These are phyloP conservation scores for Columbina picui DNA, from an alignment of 2,113 vertebrate genomes.

Conservation along the genomic window DNA sequence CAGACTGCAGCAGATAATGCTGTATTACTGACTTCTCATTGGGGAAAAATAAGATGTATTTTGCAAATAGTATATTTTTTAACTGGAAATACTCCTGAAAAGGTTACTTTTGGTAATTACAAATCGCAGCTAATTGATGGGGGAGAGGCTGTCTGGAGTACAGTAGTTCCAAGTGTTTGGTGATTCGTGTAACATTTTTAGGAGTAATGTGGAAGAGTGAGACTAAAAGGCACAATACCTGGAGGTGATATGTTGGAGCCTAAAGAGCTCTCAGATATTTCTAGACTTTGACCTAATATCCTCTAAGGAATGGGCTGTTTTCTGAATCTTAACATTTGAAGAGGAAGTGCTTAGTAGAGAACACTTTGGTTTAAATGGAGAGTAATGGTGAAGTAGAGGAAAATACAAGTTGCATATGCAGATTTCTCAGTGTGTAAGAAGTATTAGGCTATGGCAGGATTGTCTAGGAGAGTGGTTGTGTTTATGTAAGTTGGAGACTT, in stretches of 20 bases:
- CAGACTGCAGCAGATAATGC: not conserved
- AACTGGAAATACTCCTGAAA: not conserved
- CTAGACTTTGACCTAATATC: not conserved
- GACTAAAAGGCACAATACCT: not conserved
- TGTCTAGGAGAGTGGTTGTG: not conserved
- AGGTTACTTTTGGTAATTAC: not conserved
- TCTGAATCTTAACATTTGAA: not conserved
- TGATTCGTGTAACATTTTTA: not conserved
- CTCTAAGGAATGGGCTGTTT: not conserved
- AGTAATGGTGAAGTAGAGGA: not conserved
- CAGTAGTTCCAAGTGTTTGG: not conserved
- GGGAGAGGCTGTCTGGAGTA: not conserved
- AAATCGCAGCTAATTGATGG: not conserved
- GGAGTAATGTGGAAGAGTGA: not conserved
- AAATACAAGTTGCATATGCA: not conserved
- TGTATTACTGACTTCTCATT: not conserved
- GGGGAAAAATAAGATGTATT: not conserved
- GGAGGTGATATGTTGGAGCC: rapidly evolving
- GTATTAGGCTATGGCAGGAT: not conserved
- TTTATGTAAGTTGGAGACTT: not conserved
- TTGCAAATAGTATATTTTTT: not conserved
- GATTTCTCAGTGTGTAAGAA: not conserved
- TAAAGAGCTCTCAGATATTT: not conserved
- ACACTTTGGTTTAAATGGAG: not conserved
- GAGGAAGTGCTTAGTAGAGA: not conserved